phyloP scores from a whole-genome alignment of 2,113 vertebrate species.

The Chlamydotis undulata region DNA sequence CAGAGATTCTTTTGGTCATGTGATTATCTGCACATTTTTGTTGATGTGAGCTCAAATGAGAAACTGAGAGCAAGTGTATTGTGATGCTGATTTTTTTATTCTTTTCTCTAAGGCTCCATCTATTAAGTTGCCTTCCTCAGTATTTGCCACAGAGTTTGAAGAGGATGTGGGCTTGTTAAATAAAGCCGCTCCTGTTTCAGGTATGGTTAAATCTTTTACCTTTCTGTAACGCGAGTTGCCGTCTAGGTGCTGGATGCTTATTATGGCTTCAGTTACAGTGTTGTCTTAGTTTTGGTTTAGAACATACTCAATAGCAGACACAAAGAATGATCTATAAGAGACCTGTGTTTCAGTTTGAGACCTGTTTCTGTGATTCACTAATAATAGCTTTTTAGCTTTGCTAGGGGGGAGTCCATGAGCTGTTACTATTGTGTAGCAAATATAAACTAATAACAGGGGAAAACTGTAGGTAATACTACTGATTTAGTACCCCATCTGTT shows the following conservation, averaged over 20 bases:
- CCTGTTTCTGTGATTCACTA: background rate
- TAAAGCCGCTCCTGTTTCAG: conserved; percentile 96
- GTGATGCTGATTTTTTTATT: background rate
- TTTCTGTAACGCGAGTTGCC: background rate
- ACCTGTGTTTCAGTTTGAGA: background rate
- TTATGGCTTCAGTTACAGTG: background rate
- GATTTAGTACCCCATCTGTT: background rate
- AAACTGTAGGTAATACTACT: background rate
- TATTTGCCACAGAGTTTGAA: conserved; percentile 97
- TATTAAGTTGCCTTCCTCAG: conserved; percentile 93
- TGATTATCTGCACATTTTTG: background rate
- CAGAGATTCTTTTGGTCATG: background rate
- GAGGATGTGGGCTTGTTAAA: conserved; percentile 95
- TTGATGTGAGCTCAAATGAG: background rate
- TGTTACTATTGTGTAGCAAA: background rate
- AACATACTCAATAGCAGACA: background rate
- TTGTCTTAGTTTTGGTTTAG: background rate
- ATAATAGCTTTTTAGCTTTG: background rate
- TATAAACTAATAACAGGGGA: background rate
- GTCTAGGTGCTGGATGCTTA: background rate
- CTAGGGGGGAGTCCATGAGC: background rate
- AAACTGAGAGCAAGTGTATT: background rate
- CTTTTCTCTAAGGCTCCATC: conserved; percentile 74
- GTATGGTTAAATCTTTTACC: conserved; percentile 61
- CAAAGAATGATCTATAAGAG: background rate